Percentiles rank a stretch among this genome's conserved stretches.
Conservation (phyloP, 2,113 vertebrate genomes). For the Muntiacus reevesi region DNA sequence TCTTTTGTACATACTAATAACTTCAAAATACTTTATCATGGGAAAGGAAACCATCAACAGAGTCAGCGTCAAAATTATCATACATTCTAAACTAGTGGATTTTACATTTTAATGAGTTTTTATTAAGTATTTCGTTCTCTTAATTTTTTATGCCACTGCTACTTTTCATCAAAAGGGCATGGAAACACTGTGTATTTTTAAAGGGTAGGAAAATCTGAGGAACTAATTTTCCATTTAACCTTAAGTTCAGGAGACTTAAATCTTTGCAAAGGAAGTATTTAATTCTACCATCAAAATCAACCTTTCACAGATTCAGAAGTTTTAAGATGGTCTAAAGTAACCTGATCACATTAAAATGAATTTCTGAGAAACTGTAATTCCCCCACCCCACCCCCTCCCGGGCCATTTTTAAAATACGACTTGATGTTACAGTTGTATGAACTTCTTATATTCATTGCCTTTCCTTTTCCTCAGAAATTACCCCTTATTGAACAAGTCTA, state of each 20-base stretch:
- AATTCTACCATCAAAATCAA: background rate
- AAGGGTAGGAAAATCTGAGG: background rate
- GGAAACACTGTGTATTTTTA: background rate
- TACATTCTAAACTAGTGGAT: background rate
- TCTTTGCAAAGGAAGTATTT: background rate
- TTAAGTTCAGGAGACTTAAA: background rate
- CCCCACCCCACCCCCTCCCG: background rate
- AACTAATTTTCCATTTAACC: slow-evolving; percentile 16
- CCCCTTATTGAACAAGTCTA: background rate
- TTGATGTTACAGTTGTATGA: background rate
- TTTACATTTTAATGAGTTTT: slow-evolving; percentile 33
- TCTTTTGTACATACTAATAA: background rate
- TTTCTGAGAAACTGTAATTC: background rate
- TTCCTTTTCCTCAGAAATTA: background rate
- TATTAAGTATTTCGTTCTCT: background rate
- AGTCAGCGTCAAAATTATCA: background rate
- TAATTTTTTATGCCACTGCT: slow-evolving; percentile 4
- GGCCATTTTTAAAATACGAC: background rate
- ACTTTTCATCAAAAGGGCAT: background rate
- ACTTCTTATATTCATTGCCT: background rate
- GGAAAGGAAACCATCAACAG: background rate
- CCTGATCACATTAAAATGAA: background rate
- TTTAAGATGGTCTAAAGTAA: background rate
- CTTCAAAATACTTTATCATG: background rate
- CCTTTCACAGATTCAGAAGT: background rate